Percentiles rank a stretch among this genome's conserved stretches.
These are phyloP conservation scores for Motacilla tschutschensis DNA, from an alignment of 2,113 vertebrate species.

Conservation along the genomic window DNA sequence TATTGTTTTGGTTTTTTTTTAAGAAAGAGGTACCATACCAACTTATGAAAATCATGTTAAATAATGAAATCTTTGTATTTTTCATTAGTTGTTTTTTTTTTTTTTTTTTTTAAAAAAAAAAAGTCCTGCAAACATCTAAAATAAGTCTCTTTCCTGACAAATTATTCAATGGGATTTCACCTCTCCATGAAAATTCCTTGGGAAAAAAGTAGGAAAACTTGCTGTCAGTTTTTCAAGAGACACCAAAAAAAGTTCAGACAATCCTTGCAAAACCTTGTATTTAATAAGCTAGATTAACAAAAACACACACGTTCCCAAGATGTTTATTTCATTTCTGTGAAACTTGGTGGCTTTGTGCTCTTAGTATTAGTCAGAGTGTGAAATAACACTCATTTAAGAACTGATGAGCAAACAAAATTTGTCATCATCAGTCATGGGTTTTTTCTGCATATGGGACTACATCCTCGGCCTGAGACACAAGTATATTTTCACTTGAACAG, in stretches of 20 bases:
- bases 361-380: not conserved
- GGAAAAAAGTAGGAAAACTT: not conserved
- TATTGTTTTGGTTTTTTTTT: not conserved
- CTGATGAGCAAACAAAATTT: not conserved
- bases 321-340: not conserved
- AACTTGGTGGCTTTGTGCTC: not conserved
- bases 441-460: conserved; percentile 1
- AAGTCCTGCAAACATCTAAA: not conserved
- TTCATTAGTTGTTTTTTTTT: not conserved
- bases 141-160: not conserved
- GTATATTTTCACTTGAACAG: conserved; percentile 6
- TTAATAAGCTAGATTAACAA: not conserved
- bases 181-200: not conserved
- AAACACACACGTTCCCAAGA: not conserved
- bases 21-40: not conserved
- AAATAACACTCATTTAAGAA: conserved; percentile 29
- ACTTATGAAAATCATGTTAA: not conserved
- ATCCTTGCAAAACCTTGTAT: not conserved
- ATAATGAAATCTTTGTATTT: not conserved
- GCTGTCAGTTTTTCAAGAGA: not conserved
- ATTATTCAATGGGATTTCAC: not conserved
- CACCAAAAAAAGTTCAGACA: not conserved
- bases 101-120: no score
- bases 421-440: not conserved
- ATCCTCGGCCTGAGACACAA: not conserved